Percentiles rank a stretch among this genome's conserved stretches.
These are phyloP conservation scores for Porites evermanni DNA, from an alignment of 92 coral and sea anemone genomes.

Conservation along the genomic window DNA sequence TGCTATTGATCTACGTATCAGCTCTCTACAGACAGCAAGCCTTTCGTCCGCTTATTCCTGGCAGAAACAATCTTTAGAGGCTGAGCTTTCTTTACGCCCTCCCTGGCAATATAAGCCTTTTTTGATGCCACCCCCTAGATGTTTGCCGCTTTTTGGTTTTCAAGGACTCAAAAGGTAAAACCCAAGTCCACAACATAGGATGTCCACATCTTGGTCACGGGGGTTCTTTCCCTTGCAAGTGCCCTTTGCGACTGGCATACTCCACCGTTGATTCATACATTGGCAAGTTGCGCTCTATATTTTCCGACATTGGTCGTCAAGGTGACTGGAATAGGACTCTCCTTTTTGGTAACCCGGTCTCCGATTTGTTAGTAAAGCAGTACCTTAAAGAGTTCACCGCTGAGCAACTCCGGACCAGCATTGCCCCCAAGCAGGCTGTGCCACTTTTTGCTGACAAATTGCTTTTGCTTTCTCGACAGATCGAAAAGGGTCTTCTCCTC, in stretches of 20 bases:
- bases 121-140: not conserved
- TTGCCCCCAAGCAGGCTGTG: too few species aligned
- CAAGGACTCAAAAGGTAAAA: constrained; percentile 4
- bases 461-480: not conserved
- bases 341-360: constrained; percentile 48
- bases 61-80: constrained; percentile 23
- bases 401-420: too few species aligned
- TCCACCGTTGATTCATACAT: constrained; percentile 27
- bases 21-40: constrained; percentile 3
- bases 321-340: constrained; percentile 41
- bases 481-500: not conserved
- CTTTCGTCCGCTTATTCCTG: constrained; percentile 24
- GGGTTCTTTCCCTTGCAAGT: not conserved
- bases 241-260: constrained; percentile 15
- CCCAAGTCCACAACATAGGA: not conserved
- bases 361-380: constrained; percentile 29
- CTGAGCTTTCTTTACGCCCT: constrained; percentile 6
- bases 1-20: constrained; percentile 5
- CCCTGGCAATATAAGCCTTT: constrained; percentile 8
- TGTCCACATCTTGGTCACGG: constrained; percentile 16
- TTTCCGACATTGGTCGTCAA: not conserved
- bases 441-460: constrained; percentile 1
- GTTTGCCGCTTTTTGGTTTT: constrained; percentile 14
- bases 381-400: constrained; percentile 12
- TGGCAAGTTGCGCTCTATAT: constrained; percentile 32